These are phyloP conservation scores for Peribatodes rhomboidaria DNA, from an alignment of 2,888 invertebrate genomes.

Conservation along the genomic window DNA sequence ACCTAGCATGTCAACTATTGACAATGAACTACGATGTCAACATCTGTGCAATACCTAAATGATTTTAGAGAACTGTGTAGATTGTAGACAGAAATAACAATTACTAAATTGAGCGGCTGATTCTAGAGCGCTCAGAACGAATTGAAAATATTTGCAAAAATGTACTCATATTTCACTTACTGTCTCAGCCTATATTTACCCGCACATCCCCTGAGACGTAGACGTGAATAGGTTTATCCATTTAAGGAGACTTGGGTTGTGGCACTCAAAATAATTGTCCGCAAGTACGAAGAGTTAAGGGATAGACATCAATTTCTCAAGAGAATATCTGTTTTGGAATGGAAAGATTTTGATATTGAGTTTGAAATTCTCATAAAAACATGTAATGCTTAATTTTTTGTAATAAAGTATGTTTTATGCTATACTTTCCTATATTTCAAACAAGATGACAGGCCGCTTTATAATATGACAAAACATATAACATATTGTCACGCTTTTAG, in stretches of 20 bases:
- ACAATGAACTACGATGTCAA: no score
- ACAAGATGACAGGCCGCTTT: no score
- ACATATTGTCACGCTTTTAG: no score
- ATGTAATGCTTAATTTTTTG: no score
- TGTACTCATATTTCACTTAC: constrained; percentile 4
- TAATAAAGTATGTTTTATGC: no score
- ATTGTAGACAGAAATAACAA: no score
- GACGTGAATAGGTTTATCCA: constrained; percentile 50
- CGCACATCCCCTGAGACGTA: constrained; percentile 13
- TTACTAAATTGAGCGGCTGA: no score
- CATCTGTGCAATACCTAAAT: no score
- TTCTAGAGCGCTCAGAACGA: neutral
- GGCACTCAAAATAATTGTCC: constrained; percentile 63
- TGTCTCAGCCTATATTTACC: constrained; percentile 9
- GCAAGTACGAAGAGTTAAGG: constrained; percentile 58
- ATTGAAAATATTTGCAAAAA: neutral
- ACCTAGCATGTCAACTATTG: no score
- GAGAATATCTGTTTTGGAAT: constrained; percentile 8
- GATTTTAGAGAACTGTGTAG: no score
- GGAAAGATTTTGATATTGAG: neutral
- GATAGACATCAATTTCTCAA: constrained; percentile 37
- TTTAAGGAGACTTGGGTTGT: constrained; percentile 46
- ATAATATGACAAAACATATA: no score
- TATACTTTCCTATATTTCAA: no score
- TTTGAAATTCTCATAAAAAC: neutral